phyloP scores from a whole-genome alignment of 2,113 vertebrate genomes.

The Nesoenas mayeri region DNA sequence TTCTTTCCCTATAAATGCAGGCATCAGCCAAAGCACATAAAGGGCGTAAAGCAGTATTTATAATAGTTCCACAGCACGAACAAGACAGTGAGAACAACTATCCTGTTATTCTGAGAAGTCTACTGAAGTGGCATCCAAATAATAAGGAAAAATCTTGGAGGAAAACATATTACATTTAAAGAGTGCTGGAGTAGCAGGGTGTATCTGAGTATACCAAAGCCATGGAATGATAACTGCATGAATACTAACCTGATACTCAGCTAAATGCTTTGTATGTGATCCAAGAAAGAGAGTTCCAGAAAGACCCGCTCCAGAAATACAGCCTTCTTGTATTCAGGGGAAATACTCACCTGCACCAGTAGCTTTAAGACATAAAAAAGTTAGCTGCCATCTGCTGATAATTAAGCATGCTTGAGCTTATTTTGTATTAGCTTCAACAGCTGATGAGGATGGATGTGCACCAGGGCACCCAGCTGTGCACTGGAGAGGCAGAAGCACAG shows the following conservation, averaged over 20 bases:
- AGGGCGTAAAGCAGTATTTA: background rate
- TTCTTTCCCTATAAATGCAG: slow-evolving; percentile 1
- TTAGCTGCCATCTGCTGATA: slow-evolving; percentile 32
- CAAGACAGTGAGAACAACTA: background rate
- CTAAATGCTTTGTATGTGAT: background rate
- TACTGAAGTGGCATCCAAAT: background rate
- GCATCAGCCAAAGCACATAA: background rate
- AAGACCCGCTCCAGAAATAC: background rate
- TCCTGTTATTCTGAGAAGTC: background rate
- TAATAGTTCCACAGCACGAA: background rate
- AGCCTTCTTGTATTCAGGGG: background rate
- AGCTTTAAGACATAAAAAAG: background rate
- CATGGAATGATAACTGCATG: background rate
- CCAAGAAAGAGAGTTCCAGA: background rate
- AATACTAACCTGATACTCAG: background rate
- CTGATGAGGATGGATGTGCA: slow-evolving; percentile 19
- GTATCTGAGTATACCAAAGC: fast-evolving
- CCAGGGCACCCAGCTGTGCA: background rate
- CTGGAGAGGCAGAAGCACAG: background rate
- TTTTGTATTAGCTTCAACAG: background rate
- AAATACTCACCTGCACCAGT: background rate
- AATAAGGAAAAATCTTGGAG: background rate
- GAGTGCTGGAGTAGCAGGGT: background rate
- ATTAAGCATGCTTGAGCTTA: slow-evolving; percentile 6
- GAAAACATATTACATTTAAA: background rate